Conservation (phyloP, 2,113 vertebrate genomes). For the Mesoclemmys tuberculata region DNA sequence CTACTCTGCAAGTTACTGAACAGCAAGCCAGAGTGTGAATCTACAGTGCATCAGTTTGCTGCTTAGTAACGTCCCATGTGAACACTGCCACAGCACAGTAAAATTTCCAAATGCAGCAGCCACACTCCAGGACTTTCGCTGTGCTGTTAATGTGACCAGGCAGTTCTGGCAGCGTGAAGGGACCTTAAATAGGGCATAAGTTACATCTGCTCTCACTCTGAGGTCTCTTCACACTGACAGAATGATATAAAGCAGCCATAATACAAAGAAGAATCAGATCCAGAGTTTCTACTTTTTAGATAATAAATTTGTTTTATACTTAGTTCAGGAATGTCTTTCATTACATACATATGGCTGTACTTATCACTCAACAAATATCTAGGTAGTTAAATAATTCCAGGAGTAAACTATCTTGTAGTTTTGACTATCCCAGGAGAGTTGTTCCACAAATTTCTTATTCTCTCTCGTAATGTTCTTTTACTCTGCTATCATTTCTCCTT, state of each 20-base stretch:
- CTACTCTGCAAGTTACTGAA: not conserved
- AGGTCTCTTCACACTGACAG: not conserved
- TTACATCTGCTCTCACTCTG: not conserved
- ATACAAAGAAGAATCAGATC: not conserved
- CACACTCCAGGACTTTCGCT: not conserved
- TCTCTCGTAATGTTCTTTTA: not conserved
- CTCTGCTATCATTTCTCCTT: rapidly evolving
- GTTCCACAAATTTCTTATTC: not conserved
- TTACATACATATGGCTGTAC: not conserved
- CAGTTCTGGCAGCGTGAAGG: not conserved
- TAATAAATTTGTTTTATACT: not conserved
- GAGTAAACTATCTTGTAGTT: not conserved
- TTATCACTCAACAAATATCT: not conserved
- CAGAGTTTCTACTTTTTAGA: not conserved
- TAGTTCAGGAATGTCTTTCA: conserved; percentile 35
- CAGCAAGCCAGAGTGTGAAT: not conserved
- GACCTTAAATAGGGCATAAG: not conserved
- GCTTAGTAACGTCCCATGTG: not conserved
- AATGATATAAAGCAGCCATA: not conserved
- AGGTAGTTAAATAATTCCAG: not conserved
- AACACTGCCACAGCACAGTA: not conserved
- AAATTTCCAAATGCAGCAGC: not conserved
- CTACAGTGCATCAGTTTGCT: not conserved
- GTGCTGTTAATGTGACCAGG: not conserved
- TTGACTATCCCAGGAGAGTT: not conserved